These are phyloP conservation scores for Sebastolobus alascanus DNA, from an alignment of 2,797 vertebrate genomes.

Conservation along the genomic window DNA sequence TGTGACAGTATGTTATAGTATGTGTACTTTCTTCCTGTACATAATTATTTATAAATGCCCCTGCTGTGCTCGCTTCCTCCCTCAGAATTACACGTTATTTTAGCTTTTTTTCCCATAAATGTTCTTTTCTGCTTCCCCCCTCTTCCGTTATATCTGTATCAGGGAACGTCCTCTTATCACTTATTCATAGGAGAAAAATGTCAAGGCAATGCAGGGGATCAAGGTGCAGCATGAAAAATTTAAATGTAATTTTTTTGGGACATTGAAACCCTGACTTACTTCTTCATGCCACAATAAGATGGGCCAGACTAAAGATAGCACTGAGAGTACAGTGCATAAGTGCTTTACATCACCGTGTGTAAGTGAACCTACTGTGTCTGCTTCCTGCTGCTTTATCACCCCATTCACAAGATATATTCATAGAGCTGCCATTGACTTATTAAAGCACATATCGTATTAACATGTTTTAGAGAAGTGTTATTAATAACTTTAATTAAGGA, in stretches of 20 bases:
- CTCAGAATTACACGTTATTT: not conserved
- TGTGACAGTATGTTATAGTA: not conserved
- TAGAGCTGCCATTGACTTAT: not conserved
- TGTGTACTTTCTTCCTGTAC: not conserved
- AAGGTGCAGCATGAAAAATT: slow-evolving; percentile 52
- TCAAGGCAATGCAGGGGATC: slow-evolving; percentile 22
- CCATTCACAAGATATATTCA: not conserved
- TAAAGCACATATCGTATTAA: not conserved
- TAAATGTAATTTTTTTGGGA: slow-evolving; percentile 5
- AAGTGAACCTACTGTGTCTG: not conserved
- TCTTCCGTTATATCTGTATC: not conserved
- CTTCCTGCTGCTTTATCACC: not conserved
- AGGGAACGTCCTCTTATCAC: slow-evolving; percentile 25
- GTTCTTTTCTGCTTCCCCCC: not conserved
- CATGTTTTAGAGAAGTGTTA: not conserved
- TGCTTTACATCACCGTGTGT: not conserved
- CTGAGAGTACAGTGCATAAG: not conserved
- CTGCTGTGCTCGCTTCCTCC: not conserved
- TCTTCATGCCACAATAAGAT: slow-evolving; percentile 1
- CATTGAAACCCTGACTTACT: not conserved
- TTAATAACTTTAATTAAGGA: not conserved
- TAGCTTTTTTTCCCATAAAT: not conserved
- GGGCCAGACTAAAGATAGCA: slow-evolving; percentile 4
- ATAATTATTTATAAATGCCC: slow-evolving; percentile 12
- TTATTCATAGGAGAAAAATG: slow-evolving; percentile 60